Conservation (phyloP, 2,888 invertebrate genomes). For the Ochropleura plecta region DNA sequence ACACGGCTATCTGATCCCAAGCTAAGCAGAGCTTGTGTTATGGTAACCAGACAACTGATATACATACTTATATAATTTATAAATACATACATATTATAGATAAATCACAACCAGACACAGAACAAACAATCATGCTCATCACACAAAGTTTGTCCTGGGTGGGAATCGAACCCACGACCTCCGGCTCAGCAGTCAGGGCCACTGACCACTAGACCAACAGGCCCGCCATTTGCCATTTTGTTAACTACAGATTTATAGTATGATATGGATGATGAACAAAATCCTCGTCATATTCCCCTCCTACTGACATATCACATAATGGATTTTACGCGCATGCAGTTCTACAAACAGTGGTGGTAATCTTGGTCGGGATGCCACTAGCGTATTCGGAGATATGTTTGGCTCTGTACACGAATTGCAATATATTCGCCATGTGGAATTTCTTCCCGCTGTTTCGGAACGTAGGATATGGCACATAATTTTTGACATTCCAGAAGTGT, state of each 20-base stretch:
- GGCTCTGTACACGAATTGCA: constrained; percentile 83
- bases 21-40: no score
- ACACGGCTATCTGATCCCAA: no score
- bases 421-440: constrained; percentile 81
- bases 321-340: constrained; percentile 77
- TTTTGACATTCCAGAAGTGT: constrained; percentile 77
- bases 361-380: constrained; percentile 83
- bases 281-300: constrained; percentile 73
- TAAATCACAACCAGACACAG: no score
- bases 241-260: constrained; percentile 78
- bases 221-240: no score
- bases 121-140: no score
- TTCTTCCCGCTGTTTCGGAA: constrained; percentile 82
- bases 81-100: no score
- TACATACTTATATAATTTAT: no score
- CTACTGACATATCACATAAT: constrained; percentile 78
- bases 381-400: constrained; percentile 85
- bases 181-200: no score
- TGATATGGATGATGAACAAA: constrained; percentile 86
- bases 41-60: no score
- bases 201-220: no score
- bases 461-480: constrained; percentile 79
- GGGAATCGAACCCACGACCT: no score
- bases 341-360: constrained; percentile 73
- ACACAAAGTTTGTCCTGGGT: no score